These are phyloP conservation scores for Drosophila fuyamai DNA, from an alignment of 1,140 invertebrate genomes.

Conservation along the genomic window DNA sequence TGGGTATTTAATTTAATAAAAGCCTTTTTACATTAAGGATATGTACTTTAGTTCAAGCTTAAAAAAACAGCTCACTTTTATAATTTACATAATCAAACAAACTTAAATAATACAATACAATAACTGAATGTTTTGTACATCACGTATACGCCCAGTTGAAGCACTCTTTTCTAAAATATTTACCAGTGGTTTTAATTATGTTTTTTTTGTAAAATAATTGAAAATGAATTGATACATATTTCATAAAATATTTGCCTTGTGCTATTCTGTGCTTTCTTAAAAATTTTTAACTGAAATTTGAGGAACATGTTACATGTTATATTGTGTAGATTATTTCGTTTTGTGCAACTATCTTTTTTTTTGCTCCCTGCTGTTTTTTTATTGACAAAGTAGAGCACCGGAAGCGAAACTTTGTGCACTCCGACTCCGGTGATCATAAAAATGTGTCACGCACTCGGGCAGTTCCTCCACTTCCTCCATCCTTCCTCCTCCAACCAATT, in stretches of 20 bases:
- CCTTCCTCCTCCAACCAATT: not conserved
- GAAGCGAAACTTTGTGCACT: slow-evolving; percentile 29
- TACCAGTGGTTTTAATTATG: not conserved
- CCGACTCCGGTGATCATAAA: slow-evolving; percentile 43
- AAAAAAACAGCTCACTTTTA: no score
- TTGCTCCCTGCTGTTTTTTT: slow-evolving; percentile 13
- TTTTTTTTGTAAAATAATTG: no score
- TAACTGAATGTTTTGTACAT: no score
- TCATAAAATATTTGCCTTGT: not conserved
- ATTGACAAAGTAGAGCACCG: slow-evolving; percentile 64
- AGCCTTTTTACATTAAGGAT: no score
- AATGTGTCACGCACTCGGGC: slow-evolving; percentile 61
- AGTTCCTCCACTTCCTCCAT: not conserved
- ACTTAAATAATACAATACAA: no score
- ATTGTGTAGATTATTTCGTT: not conserved
- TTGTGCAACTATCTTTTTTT: slow-evolving; percentile 12
- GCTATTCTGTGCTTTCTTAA: no score
- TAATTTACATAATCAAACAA: no score
- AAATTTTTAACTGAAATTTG: no score
- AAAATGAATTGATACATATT: not conserved
- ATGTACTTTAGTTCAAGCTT: no score
- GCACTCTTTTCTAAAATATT: not conserved
- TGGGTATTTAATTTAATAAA: no score
- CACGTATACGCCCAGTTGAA: not conserved
- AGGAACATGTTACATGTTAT: no score